Base-by-base conservation (phyloP, 1,140 invertebrate species). In the Drosophila nigrodunni region DNA sequence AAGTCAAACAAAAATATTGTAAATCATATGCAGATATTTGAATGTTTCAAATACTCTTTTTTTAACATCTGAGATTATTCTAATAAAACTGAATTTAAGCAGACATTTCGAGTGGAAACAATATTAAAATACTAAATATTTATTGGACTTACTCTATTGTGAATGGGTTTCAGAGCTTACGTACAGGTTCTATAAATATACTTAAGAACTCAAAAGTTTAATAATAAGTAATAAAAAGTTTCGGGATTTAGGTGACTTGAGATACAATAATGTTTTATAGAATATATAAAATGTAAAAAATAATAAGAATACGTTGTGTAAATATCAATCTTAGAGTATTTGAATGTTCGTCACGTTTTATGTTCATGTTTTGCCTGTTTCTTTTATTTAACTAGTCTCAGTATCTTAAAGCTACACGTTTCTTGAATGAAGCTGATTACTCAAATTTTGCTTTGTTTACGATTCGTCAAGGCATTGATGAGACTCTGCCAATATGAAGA, bases 351-450 rank as follows among this genome's bases (percentile, higher is more conserved):
- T 57, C 50, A 61, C 18, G 11, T 43, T 25, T 30, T n/a, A 39
- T 25, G 34, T 37, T 15, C 65, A 58, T 54, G 47, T 71, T 43
- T 50, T 72, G 21, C 52, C 59, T 43, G 64, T 61, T 44, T 67
- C 50, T 70, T 82, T 71, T 70, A 44, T 74, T 76, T 73, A 54
- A 59, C 57, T 66, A 74, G 62, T 66, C 67, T 47, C 58, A 44
- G 46, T 78, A 52, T 75, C 57, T 85, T 85, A 61, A 61, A 69
- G 77, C 69, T 87, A 69, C 83, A 88, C 83, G 82, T 85, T 85
- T 87, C 80, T 71, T 88, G 83, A 88, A 88, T 88, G 77, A 88
- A 89, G 83, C 83, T 88, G 83, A 88, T 88, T 88, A 88, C 83
- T 89, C 85, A 89, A 88, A 88, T 89, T 88, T 89, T 82, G 85